A percentile compares a stretch with the other conserved stretches of the same genome.
Conservation (phyloP, 2,113 vertebrate species). For the Cephalopterus ornatus region DNA sequence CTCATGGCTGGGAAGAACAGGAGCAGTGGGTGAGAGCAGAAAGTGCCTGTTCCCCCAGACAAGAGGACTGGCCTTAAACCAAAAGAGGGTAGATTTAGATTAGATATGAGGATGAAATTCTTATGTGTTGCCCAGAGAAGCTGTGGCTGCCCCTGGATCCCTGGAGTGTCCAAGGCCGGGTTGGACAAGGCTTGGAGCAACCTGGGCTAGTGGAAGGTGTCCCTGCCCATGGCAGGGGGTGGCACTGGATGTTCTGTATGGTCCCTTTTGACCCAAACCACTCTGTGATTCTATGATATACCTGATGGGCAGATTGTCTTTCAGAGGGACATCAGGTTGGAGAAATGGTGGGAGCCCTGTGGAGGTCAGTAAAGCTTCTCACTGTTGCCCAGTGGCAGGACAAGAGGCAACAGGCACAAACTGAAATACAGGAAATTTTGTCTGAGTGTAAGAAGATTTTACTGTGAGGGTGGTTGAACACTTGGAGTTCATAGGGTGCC, state of each 20-base stretch:
- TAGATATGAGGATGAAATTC: neutral
- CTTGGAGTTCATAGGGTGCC: neutral
- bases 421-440: neutral
- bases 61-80: neutral
- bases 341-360: neutral
- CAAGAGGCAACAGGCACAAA: neutral
- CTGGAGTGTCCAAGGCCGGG: neutral
- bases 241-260: fast-evolving
- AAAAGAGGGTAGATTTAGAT: neutral
- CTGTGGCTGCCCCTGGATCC: neutral
- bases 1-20: neutral
- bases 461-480: neutral
- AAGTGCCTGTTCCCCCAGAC: neutral
- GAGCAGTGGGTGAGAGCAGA: fast-evolving
- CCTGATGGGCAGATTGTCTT: too few relatives aligned
- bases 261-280: neutral
- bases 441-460: neutral
- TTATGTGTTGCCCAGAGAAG: neutral
- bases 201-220: neutral
- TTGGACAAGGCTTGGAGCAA: neutral
- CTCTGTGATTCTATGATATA: neutral
- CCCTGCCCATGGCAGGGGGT: neutral
- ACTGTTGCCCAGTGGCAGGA: neutral
- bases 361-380: neutral
- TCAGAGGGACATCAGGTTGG: neutral